Conservation (phyloP, 2,113 vertebrate genomes). For the Callospermophilus lateralis region DNA sequence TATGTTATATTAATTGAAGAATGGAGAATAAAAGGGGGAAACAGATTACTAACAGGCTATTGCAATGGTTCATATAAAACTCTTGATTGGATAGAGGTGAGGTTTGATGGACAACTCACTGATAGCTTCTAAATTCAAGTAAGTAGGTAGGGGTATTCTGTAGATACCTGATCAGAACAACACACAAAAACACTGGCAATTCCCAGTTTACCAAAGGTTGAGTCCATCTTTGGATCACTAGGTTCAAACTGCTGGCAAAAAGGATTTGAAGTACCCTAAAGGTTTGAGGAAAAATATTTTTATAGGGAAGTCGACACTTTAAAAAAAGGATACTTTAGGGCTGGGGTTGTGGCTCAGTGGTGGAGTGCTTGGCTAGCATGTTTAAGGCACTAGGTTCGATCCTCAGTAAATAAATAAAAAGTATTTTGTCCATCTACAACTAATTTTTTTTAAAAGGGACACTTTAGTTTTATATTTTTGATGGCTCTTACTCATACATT, state of each 20-base stretch:
- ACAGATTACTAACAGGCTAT: background rate
- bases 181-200: background rate
- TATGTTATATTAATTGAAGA: background rate
- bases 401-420: too few relatives aligned
- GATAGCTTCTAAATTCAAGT: background rate
- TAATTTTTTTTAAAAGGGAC: background rate
- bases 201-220: background rate
- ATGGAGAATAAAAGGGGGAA: background rate
- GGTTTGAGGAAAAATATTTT: background rate
- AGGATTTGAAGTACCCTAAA: background rate
- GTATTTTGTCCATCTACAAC: too few relatives aligned
- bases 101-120: background rate
- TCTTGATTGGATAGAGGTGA: too few relatives aligned
- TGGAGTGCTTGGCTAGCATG: too few relatives aligned
- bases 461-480: background rate
- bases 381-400: too few relatives aligned
- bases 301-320: background rate
- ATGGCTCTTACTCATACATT: background rate
- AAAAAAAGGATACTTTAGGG: background rate
- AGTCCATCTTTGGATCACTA: background rate
- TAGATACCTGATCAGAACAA: background rate
- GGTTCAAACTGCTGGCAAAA: background rate
- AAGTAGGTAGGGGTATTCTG: rapidly evolving
- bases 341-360: too few relatives aligned
- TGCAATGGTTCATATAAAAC: background rate